Evolutionary conservation across 2,888 invertebrate species (phyloP), one percentile per base, ranked within the genome.

Genomic region (Barypeithes pellucidus): DNA sequence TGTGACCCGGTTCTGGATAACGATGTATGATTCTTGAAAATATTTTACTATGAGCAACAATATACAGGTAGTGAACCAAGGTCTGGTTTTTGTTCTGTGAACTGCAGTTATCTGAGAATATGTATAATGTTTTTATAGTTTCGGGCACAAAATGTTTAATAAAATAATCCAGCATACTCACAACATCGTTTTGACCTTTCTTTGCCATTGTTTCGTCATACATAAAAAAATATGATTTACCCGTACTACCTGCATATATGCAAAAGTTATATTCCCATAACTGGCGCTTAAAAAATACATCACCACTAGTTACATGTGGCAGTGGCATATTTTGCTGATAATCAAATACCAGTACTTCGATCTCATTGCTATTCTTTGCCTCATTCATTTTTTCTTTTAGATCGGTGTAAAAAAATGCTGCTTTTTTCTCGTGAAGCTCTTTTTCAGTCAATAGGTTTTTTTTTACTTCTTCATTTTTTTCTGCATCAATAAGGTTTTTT

Each of bases 241-340:
- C 52, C 7, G 52, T 22, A 20, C 52, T 52, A 20, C 22, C 52
- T 52, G n/a, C 18, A 59, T 16, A 59, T 5, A 59, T 33, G 20
- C 52, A 52, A 52, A 52, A 52, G 22, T 52, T 52, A 20, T 52
- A 52, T 52, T 52, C 22, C 52, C 52, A 52, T 4, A 52, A 20
- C 20, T 52, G 52, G 5, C 52, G 52, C 20, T 52, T 52, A 52
- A 52, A 52, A 47, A 52, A 52, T 22, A 52, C 22, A 52, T 52
- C 52, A 20, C 52, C 52, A 52, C 52, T 52, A 12, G 52, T 4
- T 52, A 52, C 52, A 20, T 52, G 52, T 18, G 52, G 52, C 7
- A 52, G 52, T 20, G 52, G 52, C 52, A 52, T 52, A 52, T 52
- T 20, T 9, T 52, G 52, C 8, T 52, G 22, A 20, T 20, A 52